Conservation (phyloP, 92 coral and sea anemone species). For the Zoanthus solanderi region DNA sequence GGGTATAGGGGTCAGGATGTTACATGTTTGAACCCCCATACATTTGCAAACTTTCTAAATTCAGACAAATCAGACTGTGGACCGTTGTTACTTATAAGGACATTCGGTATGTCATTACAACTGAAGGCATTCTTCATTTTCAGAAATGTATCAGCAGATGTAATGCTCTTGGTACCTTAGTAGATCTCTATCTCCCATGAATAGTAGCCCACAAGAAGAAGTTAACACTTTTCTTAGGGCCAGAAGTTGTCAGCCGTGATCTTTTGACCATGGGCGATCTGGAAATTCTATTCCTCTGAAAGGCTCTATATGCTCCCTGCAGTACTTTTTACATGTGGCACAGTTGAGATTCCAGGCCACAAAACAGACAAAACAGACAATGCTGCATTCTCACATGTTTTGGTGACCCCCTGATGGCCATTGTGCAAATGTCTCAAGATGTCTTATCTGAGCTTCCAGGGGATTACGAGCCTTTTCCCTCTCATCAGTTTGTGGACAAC, state of each 20-base stretch:
- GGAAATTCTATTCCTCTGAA: background rate
- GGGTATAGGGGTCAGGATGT: conserved; percentile 8
- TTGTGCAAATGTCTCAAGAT: background rate
- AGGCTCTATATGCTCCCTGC: conserved; percentile 1
- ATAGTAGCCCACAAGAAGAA: conserved; percentile 25
- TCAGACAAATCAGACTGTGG: background rate
- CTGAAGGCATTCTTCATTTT: conserved; percentile 32
- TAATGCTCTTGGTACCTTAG: background rate
- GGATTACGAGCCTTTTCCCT: conserved; percentile 29
- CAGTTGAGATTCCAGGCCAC: conserved; percentile 32
- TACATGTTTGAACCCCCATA: conserved; percentile 10
- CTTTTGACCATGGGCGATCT: too few species aligned
- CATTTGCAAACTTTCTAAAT: background rate
- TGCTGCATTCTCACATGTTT: conserved; percentile 43
- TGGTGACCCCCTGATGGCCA: background rate
- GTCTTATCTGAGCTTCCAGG: conserved; percentile 26
- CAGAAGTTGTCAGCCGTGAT: too few species aligned
- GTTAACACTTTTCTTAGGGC: background rate
- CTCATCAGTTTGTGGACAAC: conserved; percentile 21
- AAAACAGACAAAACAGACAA: conserved; percentile 36
- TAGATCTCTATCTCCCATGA: conserved; percentile 18
- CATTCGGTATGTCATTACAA: background rate
- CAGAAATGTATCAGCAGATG: conserved; percentile 23
- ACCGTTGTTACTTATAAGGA: background rate
- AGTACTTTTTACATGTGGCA: conserved; percentile 25